phyloP scores from a whole-genome alignment of 2,888 invertebrate species.

The Graphium colonna region DNA sequence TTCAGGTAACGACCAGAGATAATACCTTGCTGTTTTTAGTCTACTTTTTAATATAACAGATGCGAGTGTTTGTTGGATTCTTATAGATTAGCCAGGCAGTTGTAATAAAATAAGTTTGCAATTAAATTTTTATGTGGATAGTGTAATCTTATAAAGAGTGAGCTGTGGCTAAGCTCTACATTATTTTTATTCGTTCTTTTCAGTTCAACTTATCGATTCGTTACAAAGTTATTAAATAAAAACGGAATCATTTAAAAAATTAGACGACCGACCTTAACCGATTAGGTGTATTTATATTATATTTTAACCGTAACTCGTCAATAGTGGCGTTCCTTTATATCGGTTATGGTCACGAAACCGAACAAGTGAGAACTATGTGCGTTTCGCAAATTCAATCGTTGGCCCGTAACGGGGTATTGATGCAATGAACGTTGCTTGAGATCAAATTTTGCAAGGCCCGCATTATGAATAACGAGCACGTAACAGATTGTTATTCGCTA shows the following conservation, averaged over 20 bases:
- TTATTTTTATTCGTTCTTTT: too few relatives aligned
- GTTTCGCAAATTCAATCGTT: slow-evolving; percentile 24
- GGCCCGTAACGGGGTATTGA: slow-evolving; percentile 32
- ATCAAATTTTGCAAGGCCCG: slow-evolving; percentile 56
- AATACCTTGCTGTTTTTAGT: too few relatives aligned
- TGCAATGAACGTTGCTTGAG: slow-evolving; percentile 41
- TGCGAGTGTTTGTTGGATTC: too few relatives aligned
- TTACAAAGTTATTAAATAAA: neutral
- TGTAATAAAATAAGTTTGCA: too few relatives aligned
- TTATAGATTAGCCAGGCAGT: too few relatives aligned
- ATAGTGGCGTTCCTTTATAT: slow-evolving; percentile 1
- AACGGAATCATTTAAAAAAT: neutral
- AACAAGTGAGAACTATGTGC: slow-evolving; percentile 18
- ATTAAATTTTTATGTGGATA: too few relatives aligned
- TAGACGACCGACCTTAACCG: slow-evolving; percentile 4
- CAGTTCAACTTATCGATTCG: neutral
- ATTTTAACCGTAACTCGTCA: neutral
- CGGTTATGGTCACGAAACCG: slow-evolving; percentile 21
- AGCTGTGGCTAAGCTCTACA: too few relatives aligned
- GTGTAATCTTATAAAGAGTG: too few relatives aligned
- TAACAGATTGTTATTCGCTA: slow-evolving; percentile 16
- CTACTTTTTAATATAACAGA: too few relatives aligned
- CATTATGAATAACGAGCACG: slow-evolving; percentile 38
- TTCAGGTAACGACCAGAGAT: neutral
- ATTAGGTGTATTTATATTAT: too few relatives aligned